Evolutionary conservation across 2,113 vertebrate species (phyloP).

Genomic region (Heterocephalus glaber): DNA sequence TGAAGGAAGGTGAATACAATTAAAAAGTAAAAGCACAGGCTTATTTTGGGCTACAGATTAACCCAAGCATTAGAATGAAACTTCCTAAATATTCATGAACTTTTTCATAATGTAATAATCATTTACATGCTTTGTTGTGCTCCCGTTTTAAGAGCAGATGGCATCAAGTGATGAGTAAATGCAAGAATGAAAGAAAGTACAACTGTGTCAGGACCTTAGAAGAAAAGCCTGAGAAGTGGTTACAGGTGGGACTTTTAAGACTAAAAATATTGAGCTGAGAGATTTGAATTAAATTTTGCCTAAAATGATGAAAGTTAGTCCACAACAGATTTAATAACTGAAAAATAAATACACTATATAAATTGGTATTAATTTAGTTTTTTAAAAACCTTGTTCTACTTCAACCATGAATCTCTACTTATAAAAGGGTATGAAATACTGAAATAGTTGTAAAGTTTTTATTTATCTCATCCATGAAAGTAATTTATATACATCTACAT

Average conservation of each 20-base stretch:
- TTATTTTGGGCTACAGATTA: conserved; percentile 47
- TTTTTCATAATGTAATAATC: not conserved
- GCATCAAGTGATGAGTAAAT: not conserved
- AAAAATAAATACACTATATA: not conserved
- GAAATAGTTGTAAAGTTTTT: not conserved
- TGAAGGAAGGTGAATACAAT: not conserved
- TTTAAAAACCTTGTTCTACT: not conserved
- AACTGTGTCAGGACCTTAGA: not conserved
- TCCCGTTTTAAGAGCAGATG: not conserved
- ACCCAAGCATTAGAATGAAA: conserved; percentile 6
- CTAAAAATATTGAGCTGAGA: conserved; percentile 43
- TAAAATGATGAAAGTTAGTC: not conserved
- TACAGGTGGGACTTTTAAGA: not conserved
- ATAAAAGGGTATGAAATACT: not conserved
- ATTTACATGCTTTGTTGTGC: not conserved
- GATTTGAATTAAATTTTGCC: not conserved
- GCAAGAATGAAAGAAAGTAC: not conserved
- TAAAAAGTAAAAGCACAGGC: not conserved
- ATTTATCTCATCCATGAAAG: not conserved
- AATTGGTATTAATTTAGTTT: not conserved
- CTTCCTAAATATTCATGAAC: not conserved
- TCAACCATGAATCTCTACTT: not conserved
- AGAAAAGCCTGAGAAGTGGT: not conserved
- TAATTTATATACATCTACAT: not conserved
- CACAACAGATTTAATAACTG: not conserved